Evolutionary conservation across 2,888 invertebrate genomes (phyloP).

Genomic region (Seladonia tumulorum): DNA sequence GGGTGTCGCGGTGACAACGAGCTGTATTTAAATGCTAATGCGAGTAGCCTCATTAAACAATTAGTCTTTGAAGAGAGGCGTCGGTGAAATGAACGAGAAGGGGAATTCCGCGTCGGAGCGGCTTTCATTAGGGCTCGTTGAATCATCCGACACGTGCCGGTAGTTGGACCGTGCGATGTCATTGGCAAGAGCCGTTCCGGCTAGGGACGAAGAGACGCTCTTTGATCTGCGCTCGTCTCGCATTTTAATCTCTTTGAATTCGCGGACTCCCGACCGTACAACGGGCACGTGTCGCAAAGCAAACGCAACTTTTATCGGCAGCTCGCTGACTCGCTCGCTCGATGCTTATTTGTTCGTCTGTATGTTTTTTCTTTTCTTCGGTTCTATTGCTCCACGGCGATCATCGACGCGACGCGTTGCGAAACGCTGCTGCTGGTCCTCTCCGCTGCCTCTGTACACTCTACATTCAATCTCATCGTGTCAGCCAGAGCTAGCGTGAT

Average conservation of each 20-base stretch:
- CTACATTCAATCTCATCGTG: slow-evolving; percentile 73
- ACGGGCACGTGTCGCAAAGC: slow-evolving; percentile 49
- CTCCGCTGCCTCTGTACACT: slow-evolving; percentile 42
- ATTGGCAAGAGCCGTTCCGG: slow-evolving; percentile 36
- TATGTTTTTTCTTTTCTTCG: background rate
- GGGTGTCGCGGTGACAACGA: slow-evolving; percentile 67
- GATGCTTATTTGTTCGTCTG: slow-evolving; percentile 4
- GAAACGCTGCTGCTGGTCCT: background rate
- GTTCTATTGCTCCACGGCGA: background rate
- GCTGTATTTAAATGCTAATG: slow-evolving; percentile 82
- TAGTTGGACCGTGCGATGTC: slow-evolving; percentile 51
- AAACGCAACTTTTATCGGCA: slow-evolving; percentile 46
- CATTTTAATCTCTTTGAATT: slow-evolving; percentile 61
- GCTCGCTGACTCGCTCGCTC: background rate
- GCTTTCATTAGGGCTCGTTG: slow-evolving; percentile 80
- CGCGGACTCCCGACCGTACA: slow-evolving; percentile 20
- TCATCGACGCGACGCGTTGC: background rate
- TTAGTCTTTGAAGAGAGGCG: slow-evolving; percentile 78
- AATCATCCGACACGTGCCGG: slow-evolving; percentile 79
- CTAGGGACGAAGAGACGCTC: slow-evolving; percentile 52
- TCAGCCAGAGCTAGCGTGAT: slow-evolving; percentile 55
- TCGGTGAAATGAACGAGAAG: slow-evolving; percentile 62
- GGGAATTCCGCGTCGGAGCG: slow-evolving; percentile 71
- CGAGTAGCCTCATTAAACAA: slow-evolving; percentile 81
- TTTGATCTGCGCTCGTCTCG: slow-evolving; percentile 68